Conservation (phyloP, 2,888 invertebrate species). For the Leptogaster cylindrica region DNA sequence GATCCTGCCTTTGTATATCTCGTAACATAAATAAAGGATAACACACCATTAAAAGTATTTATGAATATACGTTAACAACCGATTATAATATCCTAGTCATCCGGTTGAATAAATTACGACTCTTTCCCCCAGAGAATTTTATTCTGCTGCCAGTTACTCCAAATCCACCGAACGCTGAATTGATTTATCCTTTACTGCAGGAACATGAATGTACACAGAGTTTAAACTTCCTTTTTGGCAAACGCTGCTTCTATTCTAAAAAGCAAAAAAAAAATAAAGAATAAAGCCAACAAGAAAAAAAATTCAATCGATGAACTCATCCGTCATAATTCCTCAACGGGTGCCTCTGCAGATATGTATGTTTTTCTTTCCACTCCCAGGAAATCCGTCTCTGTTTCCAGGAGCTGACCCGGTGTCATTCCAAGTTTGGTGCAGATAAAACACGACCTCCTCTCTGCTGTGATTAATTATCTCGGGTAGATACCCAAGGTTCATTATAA, state of each 20-base stretch:
- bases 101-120: conserved; percentile 7
- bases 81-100: conserved; percentile 24
- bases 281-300: neutral
- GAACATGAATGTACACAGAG: no score
- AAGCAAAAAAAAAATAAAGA: no score
- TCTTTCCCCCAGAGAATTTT: neutral
- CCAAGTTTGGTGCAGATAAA: neutral
- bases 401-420: conserved; percentile 13
- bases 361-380: conserved; percentile 10
- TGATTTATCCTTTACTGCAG: conserved; percentile 20
- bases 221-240: neutral
- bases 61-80: conserved; percentile 34
- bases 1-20: neutral
- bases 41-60: conserved; percentile 36
- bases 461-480: conserved; percentile 30
- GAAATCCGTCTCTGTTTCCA: conserved; percentile 1
- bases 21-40: conserved; percentile 26
- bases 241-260: neutral
- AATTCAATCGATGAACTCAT: conserved; percentile 17
- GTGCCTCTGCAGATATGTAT: neutral
- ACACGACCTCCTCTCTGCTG: neutral
- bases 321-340: conserved; percentile 19
- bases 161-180: neutral
- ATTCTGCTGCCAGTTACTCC: neutral
- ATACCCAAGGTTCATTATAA: conserved; percentile 39